phyloP scores from a whole-genome alignment of 2,888 invertebrate species.

The Philonicus albiceps region DNA sequence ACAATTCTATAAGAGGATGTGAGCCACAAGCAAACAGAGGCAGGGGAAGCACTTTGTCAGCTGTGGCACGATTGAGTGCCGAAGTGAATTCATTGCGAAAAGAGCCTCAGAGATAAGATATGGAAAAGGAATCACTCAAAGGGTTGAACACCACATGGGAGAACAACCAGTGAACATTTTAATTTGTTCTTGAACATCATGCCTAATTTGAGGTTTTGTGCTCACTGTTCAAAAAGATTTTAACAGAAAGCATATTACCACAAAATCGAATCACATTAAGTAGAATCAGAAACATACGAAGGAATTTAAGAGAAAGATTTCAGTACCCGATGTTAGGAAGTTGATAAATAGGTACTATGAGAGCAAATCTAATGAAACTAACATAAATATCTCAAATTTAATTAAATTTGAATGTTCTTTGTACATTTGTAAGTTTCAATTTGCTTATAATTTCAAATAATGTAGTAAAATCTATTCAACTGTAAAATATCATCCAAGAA shows the following conservation, averaged over 20 bases:
- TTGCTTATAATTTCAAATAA: too few species aligned
- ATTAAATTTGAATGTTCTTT: background rate
- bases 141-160: background rate
- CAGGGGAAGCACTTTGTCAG: background rate
- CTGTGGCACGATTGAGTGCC: background rate
- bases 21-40: background rate
- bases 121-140: background rate
- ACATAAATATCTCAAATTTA: background rate
- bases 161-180: constrained; percentile 5
- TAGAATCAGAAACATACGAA: background rate
- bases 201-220: background rate
- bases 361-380: background rate
- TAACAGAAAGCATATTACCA: background rate
- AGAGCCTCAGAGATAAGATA: background rate
- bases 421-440: too few species aligned
- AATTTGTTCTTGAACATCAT: background rate
- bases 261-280: background rate
- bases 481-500: too few species aligned
- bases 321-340: background rate
- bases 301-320: background rate
- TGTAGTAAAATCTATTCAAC: too few species aligned
- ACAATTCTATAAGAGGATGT: background rate
- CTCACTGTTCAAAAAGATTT: background rate
- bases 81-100: constrained; percentile 8
- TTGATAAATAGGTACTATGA: background rate